Evolutionary conservation across 1,140 invertebrate genomes (phyloP), one percentile per base, ranked within the genome.

Genomic region (Drosophila baimaii): DNA sequence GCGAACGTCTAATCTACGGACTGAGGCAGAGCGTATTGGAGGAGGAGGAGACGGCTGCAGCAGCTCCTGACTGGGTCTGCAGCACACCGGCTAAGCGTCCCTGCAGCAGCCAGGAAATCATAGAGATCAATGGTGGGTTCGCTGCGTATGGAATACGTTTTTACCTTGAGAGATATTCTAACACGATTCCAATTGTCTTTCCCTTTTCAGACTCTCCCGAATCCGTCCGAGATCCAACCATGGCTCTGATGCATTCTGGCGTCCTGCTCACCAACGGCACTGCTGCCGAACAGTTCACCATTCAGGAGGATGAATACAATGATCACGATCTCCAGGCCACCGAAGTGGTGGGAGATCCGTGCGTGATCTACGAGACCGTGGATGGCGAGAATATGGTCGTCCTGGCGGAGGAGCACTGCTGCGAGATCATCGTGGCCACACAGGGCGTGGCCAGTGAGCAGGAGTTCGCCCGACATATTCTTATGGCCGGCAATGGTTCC

Each of bases 391-490:
- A 81, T n/a, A 77, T 81, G 13, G 33, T 86, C 8, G 35, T 86
- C 1, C 21, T 83, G n/a, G 47, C 51, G 10, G 72, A 86, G 17
- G 83, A 88, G 10, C 76, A 86, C 31, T 86, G 82, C 49, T 86
- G 82, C 39, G 83, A 89, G 27, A 86, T 89, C 7, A 79, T 88
- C n/a, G 79, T 83, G 25, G 17, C 79, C 9, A 80, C 75, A 0
- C 76, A 82, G 9, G 79, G 62, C 6, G 78, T 77, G 8, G 44
- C 79, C 10, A 49, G 39, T 41, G 82, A 81, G 19, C 82, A 78
- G 19, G 81, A 80, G n/a, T 65, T 85, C 8, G 69, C 69, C 15
- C 44, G 81, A 41, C 33, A 82, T 21, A 64, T 64, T n/a, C 29
- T 85, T 15, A 76, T 76, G 59, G 10, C 61, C 33, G 62, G 61